Evolutionary conservation across 2,113 vertebrate species (phyloP).

Genomic region (Zapornia atra): DNA sequence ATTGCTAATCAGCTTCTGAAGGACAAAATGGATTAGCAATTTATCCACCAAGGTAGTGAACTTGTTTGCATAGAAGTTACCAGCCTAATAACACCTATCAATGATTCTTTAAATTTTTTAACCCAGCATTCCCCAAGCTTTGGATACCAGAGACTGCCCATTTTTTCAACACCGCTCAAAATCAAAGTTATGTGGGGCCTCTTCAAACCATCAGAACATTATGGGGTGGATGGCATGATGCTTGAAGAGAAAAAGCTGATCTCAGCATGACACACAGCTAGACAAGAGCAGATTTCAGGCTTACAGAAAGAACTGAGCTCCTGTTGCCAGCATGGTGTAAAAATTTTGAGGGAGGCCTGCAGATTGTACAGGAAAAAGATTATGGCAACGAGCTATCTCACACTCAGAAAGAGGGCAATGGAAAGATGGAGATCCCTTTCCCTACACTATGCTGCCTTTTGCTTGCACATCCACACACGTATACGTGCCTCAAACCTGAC

Average conservation of each 20-base stretch:
- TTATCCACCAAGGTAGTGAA: not conserved
- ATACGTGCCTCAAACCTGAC: not conserved
- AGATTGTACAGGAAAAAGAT: not conserved
- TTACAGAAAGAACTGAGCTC: not conserved
- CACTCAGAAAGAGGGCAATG: not conserved
- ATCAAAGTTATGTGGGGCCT: not conserved
- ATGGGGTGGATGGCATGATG: not conserved
- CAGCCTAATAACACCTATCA: not conserved
- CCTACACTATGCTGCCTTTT: fast-evolving
- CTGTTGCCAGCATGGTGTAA: not conserved
- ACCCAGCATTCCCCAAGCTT: not conserved
- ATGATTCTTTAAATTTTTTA: not conserved
- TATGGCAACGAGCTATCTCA: too few species aligned
- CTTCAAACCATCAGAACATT: not conserved
- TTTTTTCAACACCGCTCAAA: not conserved
- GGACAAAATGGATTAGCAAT: not conserved
- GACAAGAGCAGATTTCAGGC: not conserved
- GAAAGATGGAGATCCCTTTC: not conserved
- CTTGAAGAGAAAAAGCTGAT: not conserved
- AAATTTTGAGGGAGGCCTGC: not conserved
- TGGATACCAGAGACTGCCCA: not conserved
- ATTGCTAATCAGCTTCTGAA: not conserved
- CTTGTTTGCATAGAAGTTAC: not conserved
- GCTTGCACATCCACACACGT: too few species aligned
- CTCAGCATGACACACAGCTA: not conserved